Conservation (phyloP, 2,797 vertebrate genomes). For the Margarornis squamiger region DNA sequence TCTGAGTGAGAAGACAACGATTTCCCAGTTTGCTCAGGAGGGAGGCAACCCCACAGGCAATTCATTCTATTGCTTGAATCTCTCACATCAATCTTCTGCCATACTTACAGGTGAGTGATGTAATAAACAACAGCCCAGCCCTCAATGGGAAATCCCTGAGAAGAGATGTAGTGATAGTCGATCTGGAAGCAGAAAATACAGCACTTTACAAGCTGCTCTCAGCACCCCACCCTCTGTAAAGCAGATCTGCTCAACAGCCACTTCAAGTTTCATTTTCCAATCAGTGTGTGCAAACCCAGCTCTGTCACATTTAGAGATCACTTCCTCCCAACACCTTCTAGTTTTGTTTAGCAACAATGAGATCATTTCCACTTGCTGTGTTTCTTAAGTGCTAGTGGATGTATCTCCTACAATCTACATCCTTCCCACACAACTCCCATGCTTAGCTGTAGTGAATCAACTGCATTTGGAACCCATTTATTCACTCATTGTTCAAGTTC, state of each 20-base stretch:
- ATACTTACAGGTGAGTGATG: conserved; percentile 87
- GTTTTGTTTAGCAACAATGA: conserved; percentile 4
- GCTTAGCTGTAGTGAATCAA: neutral
- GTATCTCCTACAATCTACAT: neutral
- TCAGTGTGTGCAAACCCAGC: neutral
- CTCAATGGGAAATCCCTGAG: conserved; percentile 86
- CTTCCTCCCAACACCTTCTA: neutral
- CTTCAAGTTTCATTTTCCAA: neutral
- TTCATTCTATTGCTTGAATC: neutral
- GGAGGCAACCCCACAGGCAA: neutral
- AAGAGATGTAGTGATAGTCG: conserved; percentile 89
- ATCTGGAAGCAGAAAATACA: conserved; percentile 76
- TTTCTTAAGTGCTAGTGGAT: neutral
- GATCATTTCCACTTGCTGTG: neutral
- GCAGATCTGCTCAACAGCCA: neutral
- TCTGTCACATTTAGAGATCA: neutral
- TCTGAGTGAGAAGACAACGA: neutral
- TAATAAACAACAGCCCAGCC: conserved; percentile 92
- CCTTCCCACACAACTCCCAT: conserved; percentile 12
- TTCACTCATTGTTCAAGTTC: neutral
- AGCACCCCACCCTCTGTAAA: neutral
- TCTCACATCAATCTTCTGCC: neutral
- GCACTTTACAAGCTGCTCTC: neutral
- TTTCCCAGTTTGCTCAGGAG: neutral
- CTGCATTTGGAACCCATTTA: neutral